These are phyloP conservation scores for Drosophila algonquin DNA, from an alignment of 2,888 invertebrate genomes.

Conservation along the genomic window DNA sequence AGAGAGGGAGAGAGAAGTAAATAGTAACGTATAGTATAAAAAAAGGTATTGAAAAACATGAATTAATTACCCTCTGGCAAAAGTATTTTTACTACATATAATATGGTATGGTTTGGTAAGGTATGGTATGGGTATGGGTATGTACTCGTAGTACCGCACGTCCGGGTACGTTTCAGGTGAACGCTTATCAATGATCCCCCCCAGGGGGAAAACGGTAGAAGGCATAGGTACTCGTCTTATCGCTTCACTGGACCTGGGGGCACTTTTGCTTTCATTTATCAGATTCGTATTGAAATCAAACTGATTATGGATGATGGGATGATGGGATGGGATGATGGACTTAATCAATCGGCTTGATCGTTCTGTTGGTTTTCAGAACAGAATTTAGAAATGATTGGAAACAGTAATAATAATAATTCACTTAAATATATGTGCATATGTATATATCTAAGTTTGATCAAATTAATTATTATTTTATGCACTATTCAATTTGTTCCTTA, in stretches of 20 bases:
- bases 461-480: too few species aligned
- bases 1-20: conserved; percentile 19
- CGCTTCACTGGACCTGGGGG: conserved; percentile 28
- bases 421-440: too few species aligned
- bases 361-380: not conserved
- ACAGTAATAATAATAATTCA: too few species aligned
- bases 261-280: conserved; percentile 57
- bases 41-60: conserved; percentile 21
- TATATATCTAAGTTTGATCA: too few species aligned
- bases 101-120: too few species aligned
- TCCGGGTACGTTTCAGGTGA: conserved; percentile 10
- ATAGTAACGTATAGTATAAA: conserved; percentile 4
- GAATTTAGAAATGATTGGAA: too few species aligned
- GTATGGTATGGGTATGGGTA: too few species aligned
- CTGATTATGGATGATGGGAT: conserved; percentile 39
- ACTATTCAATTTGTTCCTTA: too few species aligned
- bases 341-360: conserved; percentile 8
- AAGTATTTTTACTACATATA: not conserved
- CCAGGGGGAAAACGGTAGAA: not conserved
- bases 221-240: conserved; percentile 37
- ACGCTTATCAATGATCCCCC: conserved; percentile 20
- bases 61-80: conserved; percentile 16
- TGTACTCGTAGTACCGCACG: not conserved
- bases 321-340: conserved; percentile 34
- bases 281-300: conserved; percentile 19